Base-by-base conservation (phyloP, 2,797 vertebrate species). In the Leptoclinus maculatus region DNA sequence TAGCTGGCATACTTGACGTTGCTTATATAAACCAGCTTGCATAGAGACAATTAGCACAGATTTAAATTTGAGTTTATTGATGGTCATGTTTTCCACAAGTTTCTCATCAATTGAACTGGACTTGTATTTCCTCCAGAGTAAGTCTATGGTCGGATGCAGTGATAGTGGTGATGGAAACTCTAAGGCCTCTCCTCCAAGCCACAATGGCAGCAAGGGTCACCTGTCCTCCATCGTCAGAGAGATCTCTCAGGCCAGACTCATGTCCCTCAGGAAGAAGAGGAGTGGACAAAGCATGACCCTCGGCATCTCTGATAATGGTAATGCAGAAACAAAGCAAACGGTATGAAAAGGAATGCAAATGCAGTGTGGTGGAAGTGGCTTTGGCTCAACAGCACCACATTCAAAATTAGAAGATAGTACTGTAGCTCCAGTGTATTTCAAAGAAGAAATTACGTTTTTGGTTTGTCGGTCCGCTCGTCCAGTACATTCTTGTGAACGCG, bases 181-280 rank as follows among this genome's bases (percentile, higher is more conserved):
- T 34, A 95, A 96, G 80, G 85, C 80, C 16, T 96, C 95, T 19
- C 94, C 96, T 84, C 95, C 93, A 0, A 89, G 83, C 64, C 96
- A 93, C 32, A 83, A 5, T 0, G 51, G 80, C 79, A 94, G 83
- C 80, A 95, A 91, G 81, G 91, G 88, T 2, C 91, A 92, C 36
- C 88, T 95, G 57, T 83, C 90, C 32, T 87, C 92, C 62, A 93
- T 96, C 12, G 93, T 95, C 2, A 90, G 92, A 19, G 88, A 95
- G 80, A 92, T 82, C 41, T 95, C 94, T 82, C 94, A 95, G 82
- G 95, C 93, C 75, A 95, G 93, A 81, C 89, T 95, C 25, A 78
- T 88, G 2, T 94, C 94, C 87, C 80, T 93, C 64, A 96, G 95
- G 66, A 95, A 94, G 78, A 95, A 83, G 77, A 91, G 76, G 75